These are phyloP conservation scores for Autographa gamma DNA, from an alignment of 2,888 invertebrate genomes.

Conservation along the genomic window DNA sequence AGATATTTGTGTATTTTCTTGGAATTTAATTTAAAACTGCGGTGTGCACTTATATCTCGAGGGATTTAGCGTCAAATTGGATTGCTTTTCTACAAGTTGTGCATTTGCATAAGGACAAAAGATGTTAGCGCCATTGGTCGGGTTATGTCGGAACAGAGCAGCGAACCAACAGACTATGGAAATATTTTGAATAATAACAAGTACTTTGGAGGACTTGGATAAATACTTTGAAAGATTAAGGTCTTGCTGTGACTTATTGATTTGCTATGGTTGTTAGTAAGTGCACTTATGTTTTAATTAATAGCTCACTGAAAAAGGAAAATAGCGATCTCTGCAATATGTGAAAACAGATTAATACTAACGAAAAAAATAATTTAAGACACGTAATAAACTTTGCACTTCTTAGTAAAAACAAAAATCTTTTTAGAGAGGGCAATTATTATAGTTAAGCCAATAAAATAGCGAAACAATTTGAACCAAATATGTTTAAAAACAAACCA, in stretches of 20 bases:
- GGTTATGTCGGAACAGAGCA: conserved; percentile 31
- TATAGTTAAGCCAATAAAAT: not conserved
- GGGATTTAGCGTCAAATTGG: conserved; percentile 83
- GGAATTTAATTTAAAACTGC: conserved; percentile 81
- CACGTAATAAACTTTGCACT: no score
- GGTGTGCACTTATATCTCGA: conserved; percentile 75
- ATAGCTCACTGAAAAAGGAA: no score
- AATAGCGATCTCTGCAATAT: no score
- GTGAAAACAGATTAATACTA: no score
- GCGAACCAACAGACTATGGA: conserved; percentile 29
- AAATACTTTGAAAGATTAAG: conserved; percentile 1
- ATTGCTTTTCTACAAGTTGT: conserved; percentile 81
- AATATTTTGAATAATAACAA: conserved; percentile 25
- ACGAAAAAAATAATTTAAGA: no score
- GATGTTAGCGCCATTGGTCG: conserved; percentile 54
- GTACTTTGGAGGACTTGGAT: conserved; percentile 7
- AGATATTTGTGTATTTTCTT: conserved; percentile 60
- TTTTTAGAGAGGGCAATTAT: no score
- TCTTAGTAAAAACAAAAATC: no score
- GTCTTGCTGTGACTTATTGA: not conserved
- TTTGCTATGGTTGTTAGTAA: not conserved
- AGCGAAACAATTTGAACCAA: not conserved
- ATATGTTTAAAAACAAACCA: not conserved
- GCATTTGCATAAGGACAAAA: conserved; percentile 83
- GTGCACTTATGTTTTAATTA: no score